These are phyloP conservation scores for Salvelinus alpinus DNA, from an alignment of 2,113 vertebrate genomes.

Conservation along the genomic window DNA sequence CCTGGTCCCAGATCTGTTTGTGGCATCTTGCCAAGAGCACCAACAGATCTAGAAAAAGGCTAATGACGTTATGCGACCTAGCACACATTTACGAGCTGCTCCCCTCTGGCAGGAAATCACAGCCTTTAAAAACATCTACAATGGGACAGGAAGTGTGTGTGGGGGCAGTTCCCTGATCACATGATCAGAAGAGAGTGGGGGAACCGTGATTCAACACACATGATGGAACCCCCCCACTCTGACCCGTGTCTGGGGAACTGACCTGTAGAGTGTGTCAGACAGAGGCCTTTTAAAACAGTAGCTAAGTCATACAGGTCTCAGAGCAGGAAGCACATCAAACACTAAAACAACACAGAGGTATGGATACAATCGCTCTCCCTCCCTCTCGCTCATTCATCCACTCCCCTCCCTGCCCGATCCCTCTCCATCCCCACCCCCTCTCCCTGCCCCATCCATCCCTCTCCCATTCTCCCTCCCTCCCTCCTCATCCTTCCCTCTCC, in stretches of 20 bases:
- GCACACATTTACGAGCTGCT: no score
- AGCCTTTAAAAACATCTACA: no score
- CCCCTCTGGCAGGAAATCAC: no score
- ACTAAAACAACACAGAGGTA: conserved; percentile 1
- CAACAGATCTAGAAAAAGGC: no score
- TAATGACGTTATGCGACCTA: no score
- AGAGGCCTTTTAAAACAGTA: background rate
- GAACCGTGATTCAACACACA: background rate
- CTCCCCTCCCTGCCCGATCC: background rate
- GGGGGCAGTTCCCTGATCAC: conserved; percentile 29
- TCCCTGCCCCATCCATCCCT: no score
- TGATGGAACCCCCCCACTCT: background rate
- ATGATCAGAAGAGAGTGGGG: conserved; percentile 2
- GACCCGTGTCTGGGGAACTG: background rate
- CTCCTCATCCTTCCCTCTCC: no score
- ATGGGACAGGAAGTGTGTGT: no score
- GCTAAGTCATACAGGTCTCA: background rate
- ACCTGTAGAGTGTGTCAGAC: background rate
- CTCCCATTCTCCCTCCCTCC: no score
- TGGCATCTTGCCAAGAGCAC: no score
- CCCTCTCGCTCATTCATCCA: no score
- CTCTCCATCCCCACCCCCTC: background rate
- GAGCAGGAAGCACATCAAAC: background rate
- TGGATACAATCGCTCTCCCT: background rate
- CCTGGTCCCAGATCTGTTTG: no score